Base-by-base conservation (phyloP, 1,140 invertebrate species). In the Eupeodes corollae region DNA sequence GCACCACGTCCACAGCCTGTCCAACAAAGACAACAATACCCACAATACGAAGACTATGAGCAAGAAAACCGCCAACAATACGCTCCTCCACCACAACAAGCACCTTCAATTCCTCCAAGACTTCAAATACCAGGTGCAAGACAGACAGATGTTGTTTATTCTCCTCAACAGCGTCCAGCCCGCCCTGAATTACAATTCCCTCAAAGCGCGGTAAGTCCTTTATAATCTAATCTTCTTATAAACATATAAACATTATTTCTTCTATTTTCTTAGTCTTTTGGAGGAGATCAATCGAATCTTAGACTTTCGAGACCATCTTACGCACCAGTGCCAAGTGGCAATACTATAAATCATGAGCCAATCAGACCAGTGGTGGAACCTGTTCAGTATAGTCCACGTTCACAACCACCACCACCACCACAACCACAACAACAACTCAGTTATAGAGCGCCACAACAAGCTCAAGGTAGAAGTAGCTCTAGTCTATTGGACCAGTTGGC, bases 401-500 rank as follows among this genome's bases (percentile, higher is more conserved):
- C 52, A 48, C 60, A 59, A 41, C 45, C 55, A 5, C 42, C 59
- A 3, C 19, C 50, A 10, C 40, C 58, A 3, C 42, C 48, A 14
- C 55, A 59, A 15, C 58, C 63, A 11, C 57, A 16, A 50, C 53
- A 31, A n/a, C 47, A 49, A 6, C 56, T 52, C 43, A 56, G 56
- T 3, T 54, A 57, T 49, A 44, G 40, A 39, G 58, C 62, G n/a
- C 57, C 69, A 41, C 59, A 58, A 8, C 68, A 68, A 35, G 64
- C 15, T 51, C 73, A 56, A 62, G 68, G 55, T 47, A 62, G 70
- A 58, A 57, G 58, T 30, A 63, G 66, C 21, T 77, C 77, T 35
- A 79, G 83, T n/a, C 76, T 87, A 59, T 70, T 88, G 14, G 85
- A 88, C 57, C 82, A 87, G 57, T 73, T 88, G n/a, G 79, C 84